Evolutionary conservation across 2,113 vertebrate genomes (phyloP).

Genomic region (Morone chrysops): DNA sequence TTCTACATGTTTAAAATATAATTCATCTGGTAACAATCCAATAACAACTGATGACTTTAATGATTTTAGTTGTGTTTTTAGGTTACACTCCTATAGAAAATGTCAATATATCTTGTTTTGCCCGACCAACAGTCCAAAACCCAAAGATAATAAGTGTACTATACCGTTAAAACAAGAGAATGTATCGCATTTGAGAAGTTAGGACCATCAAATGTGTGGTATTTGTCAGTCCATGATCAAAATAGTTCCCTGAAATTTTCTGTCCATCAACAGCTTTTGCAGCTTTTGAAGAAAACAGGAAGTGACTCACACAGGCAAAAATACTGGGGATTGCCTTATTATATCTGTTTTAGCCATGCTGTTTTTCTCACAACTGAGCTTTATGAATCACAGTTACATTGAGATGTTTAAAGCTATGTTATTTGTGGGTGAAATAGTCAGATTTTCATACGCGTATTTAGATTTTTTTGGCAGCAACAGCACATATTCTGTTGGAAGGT

Average conservation of each 20-base stretch:
- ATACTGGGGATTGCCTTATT: neutral
- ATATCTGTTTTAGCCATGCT: neutral
- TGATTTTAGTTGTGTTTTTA: no score
- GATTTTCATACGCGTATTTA: neutral
- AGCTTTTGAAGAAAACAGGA: neutral
- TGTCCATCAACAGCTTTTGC: neutral
- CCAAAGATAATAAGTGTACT: neutral
- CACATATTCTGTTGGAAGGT: neutral
- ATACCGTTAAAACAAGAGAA: neutral
- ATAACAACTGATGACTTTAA: no score
- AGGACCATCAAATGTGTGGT: neutral
- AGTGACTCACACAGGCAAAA: neutral
- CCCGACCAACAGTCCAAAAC: neutral
- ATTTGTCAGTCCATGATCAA: neutral
- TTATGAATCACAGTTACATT: no score
- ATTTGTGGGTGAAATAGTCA: no score
- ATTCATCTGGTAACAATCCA: no score
- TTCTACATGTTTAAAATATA: neutral
- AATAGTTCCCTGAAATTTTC: neutral
- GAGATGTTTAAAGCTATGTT: neutral
- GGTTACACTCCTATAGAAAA: no score
- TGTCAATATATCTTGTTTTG: neutral
- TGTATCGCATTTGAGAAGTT: neutral
- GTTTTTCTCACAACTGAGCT: neutral
- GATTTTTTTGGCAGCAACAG: neutral